These are phyloP conservation scores for Alcis repandata DNA, from an alignment of 2,888 invertebrate genomes.

Conservation along the genomic window DNA sequence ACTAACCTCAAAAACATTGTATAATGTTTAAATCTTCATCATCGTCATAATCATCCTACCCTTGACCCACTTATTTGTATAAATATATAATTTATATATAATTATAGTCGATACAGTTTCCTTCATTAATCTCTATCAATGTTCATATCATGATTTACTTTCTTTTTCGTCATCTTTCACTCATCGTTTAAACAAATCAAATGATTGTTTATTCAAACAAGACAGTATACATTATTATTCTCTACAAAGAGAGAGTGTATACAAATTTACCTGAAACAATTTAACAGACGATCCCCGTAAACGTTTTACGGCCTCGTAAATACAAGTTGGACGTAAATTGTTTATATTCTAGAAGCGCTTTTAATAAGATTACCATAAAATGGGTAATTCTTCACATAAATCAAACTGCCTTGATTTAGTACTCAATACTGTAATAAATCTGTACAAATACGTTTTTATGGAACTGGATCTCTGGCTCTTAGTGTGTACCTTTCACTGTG, in stretches of 20 bases:
- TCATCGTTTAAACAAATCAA: too few relatives aligned
- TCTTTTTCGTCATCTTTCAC: too few relatives aligned
- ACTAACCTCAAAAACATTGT: too few relatives aligned
- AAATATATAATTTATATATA: too few relatives aligned
- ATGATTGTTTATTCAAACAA: too few relatives aligned
- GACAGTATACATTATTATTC: too few relatives aligned
- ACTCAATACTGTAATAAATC: conserved; percentile 19
- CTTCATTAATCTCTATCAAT: too few relatives aligned
- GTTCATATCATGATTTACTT: not conserved
- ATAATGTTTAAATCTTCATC: too few relatives aligned
- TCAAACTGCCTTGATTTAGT: conserved; percentile 30
- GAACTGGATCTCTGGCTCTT: too few relatives aligned
- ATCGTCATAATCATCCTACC: too few relatives aligned
- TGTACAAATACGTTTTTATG: not conserved
- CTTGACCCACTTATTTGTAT: too few relatives aligned
- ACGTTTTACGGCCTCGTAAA: conserved; percentile 48
- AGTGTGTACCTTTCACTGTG: not conserved
- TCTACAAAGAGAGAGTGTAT: conserved; percentile 18
- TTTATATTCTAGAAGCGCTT: conserved; percentile 42
- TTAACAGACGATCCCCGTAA: conserved; percentile 43
- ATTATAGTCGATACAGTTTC: too few relatives aligned
- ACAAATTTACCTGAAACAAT: conserved; percentile 41
- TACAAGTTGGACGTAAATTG: conserved; percentile 46
- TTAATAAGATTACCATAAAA: conserved; percentile 42
- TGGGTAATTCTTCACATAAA: conserved; percentile 34